Evolutionary conservation across 1,140 invertebrate species (phyloP).

Genomic region (Diachasmimorpha longicaudata): DNA sequence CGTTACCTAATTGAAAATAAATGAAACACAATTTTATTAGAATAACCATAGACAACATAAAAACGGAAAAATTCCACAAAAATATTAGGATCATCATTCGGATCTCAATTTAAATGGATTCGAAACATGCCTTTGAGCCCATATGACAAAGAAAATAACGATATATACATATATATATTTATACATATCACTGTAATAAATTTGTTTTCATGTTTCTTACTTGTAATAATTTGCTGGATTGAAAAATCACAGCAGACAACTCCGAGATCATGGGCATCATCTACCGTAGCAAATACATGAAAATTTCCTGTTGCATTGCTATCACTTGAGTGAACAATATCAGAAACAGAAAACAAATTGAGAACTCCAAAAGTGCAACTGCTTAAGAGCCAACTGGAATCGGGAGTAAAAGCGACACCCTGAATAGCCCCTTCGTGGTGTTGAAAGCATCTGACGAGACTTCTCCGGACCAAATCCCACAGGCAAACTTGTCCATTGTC

Average conservation of each 20-base stretch:
- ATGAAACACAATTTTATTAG: background rate
- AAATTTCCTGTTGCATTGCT: conserved; percentile 50
- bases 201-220: conserved; percentile 30
- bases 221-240: conserved; percentile 39
- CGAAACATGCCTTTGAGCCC: too few species aligned
- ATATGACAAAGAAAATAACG: too few species aligned
- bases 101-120: too few species aligned
- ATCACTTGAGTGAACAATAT: conserved; percentile 54
- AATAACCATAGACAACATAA: too few species aligned
- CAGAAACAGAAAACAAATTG: conserved; percentile 68
- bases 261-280: conserved; percentile 79
- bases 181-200: too few species aligned
- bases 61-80: too few species aligned
- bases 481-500: conserved; percentile 78
- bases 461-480: conserved; percentile 73
- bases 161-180: too few species aligned
- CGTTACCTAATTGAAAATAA: conserved; percentile 45
- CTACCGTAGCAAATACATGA: conserved; percentile 53
- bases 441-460: conserved; percentile 68
- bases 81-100: too few species aligned
- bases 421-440: conserved; percentile 74
- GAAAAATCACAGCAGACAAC: conserved; percentile 73
- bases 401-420: conserved; percentile 70
- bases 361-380: conserved; percentile 72
- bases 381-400: conserved; percentile 71